Conservation (phyloP, 2,113 vertebrate genomes). For the Sinosuthora webbiana region DNA sequence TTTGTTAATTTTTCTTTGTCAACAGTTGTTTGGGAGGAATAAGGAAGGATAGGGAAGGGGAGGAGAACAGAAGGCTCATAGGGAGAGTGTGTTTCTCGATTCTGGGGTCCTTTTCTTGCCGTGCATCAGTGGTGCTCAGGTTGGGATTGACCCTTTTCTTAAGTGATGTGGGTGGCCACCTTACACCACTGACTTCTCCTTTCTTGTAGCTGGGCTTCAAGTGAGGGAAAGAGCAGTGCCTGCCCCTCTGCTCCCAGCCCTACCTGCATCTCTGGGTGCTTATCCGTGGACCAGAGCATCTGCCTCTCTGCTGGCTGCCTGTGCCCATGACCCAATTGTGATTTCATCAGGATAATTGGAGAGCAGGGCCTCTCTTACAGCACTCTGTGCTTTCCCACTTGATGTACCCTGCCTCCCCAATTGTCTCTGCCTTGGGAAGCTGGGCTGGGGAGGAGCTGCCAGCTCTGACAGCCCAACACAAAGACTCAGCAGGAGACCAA, state of each 20-base stretch:
- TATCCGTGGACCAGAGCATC: neutral
- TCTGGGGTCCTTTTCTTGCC: neutral
- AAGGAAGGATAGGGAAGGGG: neutral
- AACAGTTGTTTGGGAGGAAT: neutral
- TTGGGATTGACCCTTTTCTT: neutral
- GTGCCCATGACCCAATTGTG: neutral
- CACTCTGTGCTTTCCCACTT: neutral
- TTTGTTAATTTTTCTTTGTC: neutral
- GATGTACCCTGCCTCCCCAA: neutral
- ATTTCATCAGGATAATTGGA: conserved; percentile 23
- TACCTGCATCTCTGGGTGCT: neutral
- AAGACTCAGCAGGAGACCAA: neutral
- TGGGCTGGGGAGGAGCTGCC: neutral
- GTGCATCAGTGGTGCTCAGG: neutral
- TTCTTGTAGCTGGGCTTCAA: neutral
- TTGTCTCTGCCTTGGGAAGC: neutral
- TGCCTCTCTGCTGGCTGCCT: neutral
- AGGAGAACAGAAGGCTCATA: neutral
- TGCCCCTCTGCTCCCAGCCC: neutral
- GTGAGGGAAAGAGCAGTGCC: neutral
- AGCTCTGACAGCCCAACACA: neutral
- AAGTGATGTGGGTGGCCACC: neutral
- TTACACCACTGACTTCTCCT: neutral
- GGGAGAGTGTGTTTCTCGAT: neutral
- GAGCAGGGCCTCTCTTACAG: neutral